These are phyloP conservation scores for Neelides sp. DNA, from an alignment of 1,140 invertebrate genomes.

Conservation along the genomic window DNA sequence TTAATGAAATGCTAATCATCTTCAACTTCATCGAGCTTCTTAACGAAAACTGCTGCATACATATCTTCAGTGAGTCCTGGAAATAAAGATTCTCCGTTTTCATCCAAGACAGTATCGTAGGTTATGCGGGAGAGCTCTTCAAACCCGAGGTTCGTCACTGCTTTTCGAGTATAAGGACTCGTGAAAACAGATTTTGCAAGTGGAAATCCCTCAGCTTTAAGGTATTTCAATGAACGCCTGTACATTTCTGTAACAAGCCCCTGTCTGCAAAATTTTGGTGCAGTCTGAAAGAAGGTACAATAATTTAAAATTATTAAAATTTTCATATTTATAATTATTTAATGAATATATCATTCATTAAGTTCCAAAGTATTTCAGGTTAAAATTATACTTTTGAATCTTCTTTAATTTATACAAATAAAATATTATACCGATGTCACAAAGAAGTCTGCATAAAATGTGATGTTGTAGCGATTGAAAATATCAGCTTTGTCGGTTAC, in stretches of 20 bases:
- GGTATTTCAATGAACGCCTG: conserved; percentile 11
- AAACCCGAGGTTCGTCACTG: conserved; percentile 15
- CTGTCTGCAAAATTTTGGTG: conserved; percentile 8
- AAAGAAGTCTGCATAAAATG: conserved; percentile 19
- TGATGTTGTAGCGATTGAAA: conserved; percentile 9
- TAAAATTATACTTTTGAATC: too few species aligned
- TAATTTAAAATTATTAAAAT: too few species aligned
- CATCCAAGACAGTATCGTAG: conserved; percentile 11
- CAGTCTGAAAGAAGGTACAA: too few species aligned
- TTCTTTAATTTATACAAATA: too few species aligned
- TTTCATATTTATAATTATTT: too few species aligned
- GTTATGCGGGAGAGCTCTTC: conserved; percentile 13
- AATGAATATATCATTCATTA: too few species aligned
- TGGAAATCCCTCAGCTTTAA: conserved; percentile 17
- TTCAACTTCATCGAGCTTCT: too few species aligned
- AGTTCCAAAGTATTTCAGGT: too few species aligned
- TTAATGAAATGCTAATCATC: too few species aligned
- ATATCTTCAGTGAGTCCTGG: conserved; percentile 5
- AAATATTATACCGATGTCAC: conserved; percentile 13
- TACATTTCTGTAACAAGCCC: conserved; percentile 22
- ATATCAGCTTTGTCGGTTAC: conserved; percentile 7
- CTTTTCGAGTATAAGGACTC: conserved; percentile 14
- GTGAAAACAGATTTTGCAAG: conserved; percentile 17
- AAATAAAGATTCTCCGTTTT: conserved; percentile 12
- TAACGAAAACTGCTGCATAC: conserved; percentile 18